phyloP scores from a whole-genome alignment of 2,113 vertebrate species.

The Aix galericulata region DNA sequence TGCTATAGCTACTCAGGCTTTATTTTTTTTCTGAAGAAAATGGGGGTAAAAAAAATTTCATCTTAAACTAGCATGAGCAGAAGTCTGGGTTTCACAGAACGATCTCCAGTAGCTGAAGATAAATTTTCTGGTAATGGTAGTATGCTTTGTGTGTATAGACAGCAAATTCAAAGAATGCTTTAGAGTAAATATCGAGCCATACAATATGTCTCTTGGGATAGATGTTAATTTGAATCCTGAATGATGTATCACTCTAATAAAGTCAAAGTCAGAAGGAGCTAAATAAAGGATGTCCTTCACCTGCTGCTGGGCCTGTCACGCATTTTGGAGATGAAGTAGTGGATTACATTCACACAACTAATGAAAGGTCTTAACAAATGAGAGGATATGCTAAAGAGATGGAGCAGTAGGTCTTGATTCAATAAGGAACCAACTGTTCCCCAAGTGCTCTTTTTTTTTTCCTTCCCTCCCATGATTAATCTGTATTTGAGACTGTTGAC shows the following conservation, averaged over 20 bases:
- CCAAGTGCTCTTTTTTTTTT: neutral
- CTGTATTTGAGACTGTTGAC: constrained; percentile 38
- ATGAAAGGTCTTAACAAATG: constrained; percentile 47
- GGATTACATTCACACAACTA: constrained; percentile 42
- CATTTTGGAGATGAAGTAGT: constrained; percentile 23
- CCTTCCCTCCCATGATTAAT: neutral
- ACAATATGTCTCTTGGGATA: neutral
- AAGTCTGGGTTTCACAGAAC: neutral
- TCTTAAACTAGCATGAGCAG: neutral
- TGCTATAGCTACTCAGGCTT: neutral
- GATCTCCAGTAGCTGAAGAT: neutral
- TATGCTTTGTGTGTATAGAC: constrained; percentile 20
- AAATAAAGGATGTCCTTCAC: constrained; percentile 47
- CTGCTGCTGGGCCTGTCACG: constrained; percentile 17
- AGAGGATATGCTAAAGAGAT: constrained; percentile 31
- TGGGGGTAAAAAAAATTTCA: neutral
- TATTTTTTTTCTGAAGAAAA: constrained; percentile 2
- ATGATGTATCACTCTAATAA: constrained; percentile 59
- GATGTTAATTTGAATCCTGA: constrained; percentile 44
- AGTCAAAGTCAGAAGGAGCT: constrained; percentile 28
- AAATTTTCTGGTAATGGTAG: constrained; percentile 31
- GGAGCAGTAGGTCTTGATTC: constrained; percentile 14
- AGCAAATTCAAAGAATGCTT: constrained; percentile 46
- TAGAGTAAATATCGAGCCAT: constrained; percentile 5
- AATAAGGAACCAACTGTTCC: constrained; percentile 39